Evolutionary conservation across 2,797 vertebrate species (phyloP).

Genomic region (Gallirallus australis): DNA sequence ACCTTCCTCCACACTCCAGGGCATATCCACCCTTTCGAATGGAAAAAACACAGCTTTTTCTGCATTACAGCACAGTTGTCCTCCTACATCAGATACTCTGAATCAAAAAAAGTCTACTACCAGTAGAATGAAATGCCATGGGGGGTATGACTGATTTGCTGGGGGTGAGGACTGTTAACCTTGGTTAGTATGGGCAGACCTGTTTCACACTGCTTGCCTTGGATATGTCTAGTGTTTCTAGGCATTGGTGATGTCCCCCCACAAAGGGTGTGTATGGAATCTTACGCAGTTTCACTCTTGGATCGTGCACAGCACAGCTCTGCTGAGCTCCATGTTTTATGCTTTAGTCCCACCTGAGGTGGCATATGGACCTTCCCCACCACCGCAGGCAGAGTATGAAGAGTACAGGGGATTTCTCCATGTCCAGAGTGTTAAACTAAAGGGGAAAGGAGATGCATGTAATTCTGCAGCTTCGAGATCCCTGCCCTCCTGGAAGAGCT

Average conservation of each 20-base stretch:
- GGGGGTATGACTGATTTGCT: background rate
- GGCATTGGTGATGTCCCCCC: background rate
- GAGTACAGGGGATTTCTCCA: background rate
- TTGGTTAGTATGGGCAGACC: background rate
- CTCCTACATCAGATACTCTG: background rate
- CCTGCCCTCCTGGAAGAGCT: background rate
- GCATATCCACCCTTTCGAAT: background rate
- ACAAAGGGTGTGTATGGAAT: background rate
- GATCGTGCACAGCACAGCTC: background rate
- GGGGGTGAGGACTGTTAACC: background rate
- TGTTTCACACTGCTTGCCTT: background rate
- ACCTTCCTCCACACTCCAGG: background rate
- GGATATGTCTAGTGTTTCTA: background rate
- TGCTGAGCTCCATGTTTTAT: background rate
- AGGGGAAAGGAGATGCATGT: background rate
- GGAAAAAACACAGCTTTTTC: background rate
- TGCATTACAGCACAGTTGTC: background rate
- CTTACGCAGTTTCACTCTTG: accelerated
- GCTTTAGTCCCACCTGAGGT: background rate
- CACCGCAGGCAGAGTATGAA: background rate
- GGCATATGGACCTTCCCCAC: background rate
- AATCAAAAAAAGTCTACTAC: background rate
- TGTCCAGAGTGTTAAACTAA: background rate
- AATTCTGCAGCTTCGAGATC: background rate
- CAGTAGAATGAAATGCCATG: background rate